Percentiles rank a stretch among this genome's conserved stretches.
These are phyloP conservation scores for Polymixis lichenea DNA, from an alignment of 2,888 invertebrate genomes.

Conservation along the genomic window DNA sequence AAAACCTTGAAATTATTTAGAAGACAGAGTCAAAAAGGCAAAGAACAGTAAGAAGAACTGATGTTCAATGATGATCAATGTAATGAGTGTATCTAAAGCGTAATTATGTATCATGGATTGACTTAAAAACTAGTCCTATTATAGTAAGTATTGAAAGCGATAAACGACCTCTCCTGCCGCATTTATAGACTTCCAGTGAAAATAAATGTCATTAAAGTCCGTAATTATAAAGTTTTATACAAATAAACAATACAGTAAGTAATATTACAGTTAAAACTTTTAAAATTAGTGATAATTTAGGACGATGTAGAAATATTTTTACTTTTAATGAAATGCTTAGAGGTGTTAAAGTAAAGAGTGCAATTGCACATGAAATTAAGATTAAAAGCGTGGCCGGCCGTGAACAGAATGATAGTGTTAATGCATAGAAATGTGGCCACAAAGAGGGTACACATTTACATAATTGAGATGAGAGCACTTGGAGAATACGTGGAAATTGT, in stretches of 20 bases:
- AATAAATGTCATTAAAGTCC: neutral
- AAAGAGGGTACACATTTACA: constrained; percentile 39
- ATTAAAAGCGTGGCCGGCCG: constrained; percentile 14
- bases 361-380: constrained; percentile 27
- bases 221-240: neutral
- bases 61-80: neutral
- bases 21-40: neutral
- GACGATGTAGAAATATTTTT: constrained; percentile 24
- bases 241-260: neutral
- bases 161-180: neutral
- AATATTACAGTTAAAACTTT: neutral
- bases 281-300: neutral
- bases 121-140: constrained; percentile 7
- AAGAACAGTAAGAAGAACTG: neutral
- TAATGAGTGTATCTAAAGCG: neutral
- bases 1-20: neutral
- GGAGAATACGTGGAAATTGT: constrained; percentile 25
- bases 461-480: constrained; percentile 50
- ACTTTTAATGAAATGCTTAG: constrained; percentile 1
- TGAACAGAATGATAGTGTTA: constrained; percentile 39
- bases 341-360: constrained; percentile 27
- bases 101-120: neutral
- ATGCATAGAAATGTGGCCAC: constrained; percentile 40
- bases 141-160: neutral
- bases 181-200: neutral